Evolutionary conservation across 1,140 invertebrate species (phyloP).

Genomic region (Pseudomyrmex flavicornis): DNA sequence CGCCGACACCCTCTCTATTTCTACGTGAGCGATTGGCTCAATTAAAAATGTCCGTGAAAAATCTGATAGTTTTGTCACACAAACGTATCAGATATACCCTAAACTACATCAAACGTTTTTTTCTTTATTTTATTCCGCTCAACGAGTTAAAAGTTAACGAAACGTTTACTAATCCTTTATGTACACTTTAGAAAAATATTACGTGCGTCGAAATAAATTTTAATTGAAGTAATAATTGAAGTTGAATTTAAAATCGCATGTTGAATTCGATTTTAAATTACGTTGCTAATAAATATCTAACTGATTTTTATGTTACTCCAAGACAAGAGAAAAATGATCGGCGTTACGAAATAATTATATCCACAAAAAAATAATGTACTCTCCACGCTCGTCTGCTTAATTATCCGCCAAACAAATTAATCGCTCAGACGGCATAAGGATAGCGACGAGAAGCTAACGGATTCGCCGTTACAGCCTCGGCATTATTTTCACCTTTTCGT

Average conservation of each 20-base stretch:
- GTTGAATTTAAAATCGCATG: too few species aligned
- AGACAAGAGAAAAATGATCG: background rate
- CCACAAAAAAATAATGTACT: background rate
- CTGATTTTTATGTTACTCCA: background rate
- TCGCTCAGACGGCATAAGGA: constrained; percentile 42
- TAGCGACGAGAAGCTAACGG: constrained; percentile 42
- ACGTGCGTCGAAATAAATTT: background rate
- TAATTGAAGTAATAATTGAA: too few species aligned
- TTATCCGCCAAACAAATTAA: constrained; percentile 18
- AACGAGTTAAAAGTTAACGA: background rate
- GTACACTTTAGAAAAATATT: background rate
- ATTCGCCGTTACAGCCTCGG: constrained; percentile 65
- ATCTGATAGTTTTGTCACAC: constrained; percentile 18
- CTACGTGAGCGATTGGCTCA: constrained; percentile 44
- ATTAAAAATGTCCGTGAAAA: constrained; percentile 48
- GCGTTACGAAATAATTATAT: background rate
- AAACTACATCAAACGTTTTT: background rate
- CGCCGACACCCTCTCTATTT: constrained; percentile 27
- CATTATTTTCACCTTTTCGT: constrained; percentile 70
- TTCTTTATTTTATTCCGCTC: background rate
- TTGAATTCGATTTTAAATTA: background rate
- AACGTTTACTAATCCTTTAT: background rate
- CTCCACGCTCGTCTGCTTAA: constrained; percentile 31
- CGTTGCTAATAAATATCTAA: background rate
- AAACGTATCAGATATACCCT: background rate